Conservation (phyloP, 2,113 vertebrate species). For the Amphiprion ocellaris region DNA sequence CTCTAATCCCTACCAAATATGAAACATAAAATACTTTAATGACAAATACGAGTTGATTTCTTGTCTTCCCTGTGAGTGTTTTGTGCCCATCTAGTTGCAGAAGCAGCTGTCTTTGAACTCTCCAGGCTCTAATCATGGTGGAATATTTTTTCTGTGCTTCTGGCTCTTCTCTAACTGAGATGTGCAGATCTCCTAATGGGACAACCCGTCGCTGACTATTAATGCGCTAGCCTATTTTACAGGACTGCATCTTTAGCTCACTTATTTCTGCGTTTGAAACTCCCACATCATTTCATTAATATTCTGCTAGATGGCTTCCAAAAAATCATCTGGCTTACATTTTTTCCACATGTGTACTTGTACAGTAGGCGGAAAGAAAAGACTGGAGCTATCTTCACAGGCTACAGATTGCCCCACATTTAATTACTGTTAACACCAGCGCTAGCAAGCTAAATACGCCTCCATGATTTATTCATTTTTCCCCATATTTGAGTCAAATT, state of each 20-base stretch:
- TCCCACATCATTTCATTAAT: constrained; percentile 58
- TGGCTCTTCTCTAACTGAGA: constrained; percentile 77
- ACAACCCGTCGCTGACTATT: constrained; percentile 84
- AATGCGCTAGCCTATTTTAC: constrained; percentile 79
- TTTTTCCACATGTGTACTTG: constrained; percentile 52
- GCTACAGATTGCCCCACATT: constrained; percentile 70
- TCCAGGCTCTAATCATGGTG: constrained; percentile 85
- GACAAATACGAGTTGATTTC: constrained; percentile 69
- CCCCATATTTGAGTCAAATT: constrained; percentile 76
- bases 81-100: constrained; percentile 76
- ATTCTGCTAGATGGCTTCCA: constrained; percentile 47
- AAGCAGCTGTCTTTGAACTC: constrained; percentile 85
- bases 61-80: constrained; percentile 78
- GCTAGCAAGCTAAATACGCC: constrained; percentile 75
- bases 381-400: constrained; percentile 59
- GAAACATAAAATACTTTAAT: constrained; percentile 68
- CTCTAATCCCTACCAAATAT: constrained; percentile 71
- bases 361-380: constrained; percentile 51
- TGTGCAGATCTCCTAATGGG: constrained; percentile 85
- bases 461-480: constrained; percentile 74
- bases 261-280: constrained; percentile 61
- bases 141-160: constrained; percentile 86
- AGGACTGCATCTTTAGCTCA: constrained; percentile 55
- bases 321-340: constrained; percentile 48
- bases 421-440: constrained; percentile 77